Conservation (phyloP, 1,140 invertebrate species). For the Scaptomyza pallida region DNA sequence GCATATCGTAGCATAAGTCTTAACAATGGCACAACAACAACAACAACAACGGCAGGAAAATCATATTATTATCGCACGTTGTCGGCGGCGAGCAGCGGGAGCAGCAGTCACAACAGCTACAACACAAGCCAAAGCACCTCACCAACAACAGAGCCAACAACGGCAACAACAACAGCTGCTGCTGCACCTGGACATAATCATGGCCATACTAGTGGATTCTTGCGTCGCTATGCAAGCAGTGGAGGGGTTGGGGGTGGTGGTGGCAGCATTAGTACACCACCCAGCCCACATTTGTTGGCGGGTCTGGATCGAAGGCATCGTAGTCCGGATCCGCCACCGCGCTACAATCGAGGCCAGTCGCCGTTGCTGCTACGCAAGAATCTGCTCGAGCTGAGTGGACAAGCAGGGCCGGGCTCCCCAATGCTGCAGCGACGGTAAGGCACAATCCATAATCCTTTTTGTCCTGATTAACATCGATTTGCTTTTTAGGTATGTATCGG, state of each 20-base stretch:
- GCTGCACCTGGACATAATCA: slow-evolving; percentile 17
- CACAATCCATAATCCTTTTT: neutral
- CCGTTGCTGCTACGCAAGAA: slow-evolving; percentile 87
- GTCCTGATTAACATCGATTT: neutral
- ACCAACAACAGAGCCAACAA: slow-evolving; percentile 64
- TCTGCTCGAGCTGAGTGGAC: slow-evolving; percentile 84
- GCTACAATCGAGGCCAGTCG: slow-evolving; percentile 87
- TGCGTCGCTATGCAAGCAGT: slow-evolving; percentile 28
- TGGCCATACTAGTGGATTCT: slow-evolving; percentile 27
- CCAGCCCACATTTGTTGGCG: slow-evolving; percentile 67
- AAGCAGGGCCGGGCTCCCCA: slow-evolving; percentile 85
- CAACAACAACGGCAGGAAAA: slow-evolving; percentile 54
- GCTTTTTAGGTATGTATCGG: slow-evolving; percentile 87
- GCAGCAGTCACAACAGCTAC: slow-evolving; percentile 72
- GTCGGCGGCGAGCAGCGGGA: slow-evolving; percentile 72
- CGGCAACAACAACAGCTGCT: slow-evolving; percentile 5
- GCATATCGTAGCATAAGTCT: slow-evolving; percentile 67
- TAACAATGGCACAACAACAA: slow-evolving; percentile 43
- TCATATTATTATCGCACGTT: slow-evolving; percentile 75
- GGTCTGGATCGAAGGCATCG: slow-evolving; percentile 84
- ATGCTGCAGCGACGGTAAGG: slow-evolving; percentile 87
- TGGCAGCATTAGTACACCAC: slow-evolving; percentile 59
- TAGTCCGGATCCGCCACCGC: slow-evolving; percentile 88
- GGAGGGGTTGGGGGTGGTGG: slow-evolving; percentile 18
- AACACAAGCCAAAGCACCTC: slow-evolving; percentile 76